A percentile compares a stretch with the other conserved stretches of the same genome.
These are phyloP conservation scores for Bombus superbus DNA, from an alignment of 1,140 invertebrate species.

Conservation along the genomic window DNA sequence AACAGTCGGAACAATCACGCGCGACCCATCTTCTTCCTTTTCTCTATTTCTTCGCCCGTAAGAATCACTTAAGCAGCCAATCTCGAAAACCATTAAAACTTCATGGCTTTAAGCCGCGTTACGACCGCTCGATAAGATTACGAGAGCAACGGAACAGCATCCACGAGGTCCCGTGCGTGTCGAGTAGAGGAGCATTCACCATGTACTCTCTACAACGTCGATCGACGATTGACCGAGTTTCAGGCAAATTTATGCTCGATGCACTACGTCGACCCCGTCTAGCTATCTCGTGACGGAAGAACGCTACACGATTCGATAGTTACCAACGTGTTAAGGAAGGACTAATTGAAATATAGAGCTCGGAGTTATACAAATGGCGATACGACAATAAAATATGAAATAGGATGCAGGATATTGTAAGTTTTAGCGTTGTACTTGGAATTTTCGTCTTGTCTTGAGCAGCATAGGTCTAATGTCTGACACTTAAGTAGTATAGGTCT, in stretches of 20 bases:
- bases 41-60: background rate
- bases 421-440: background rate
- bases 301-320: background rate
- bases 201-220: background rate
- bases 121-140: slow-evolving; percentile 19
- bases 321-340: background rate
- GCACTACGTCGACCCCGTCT: background rate
- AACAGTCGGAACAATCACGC: background rate
- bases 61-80: slow-evolving; percentile 15
- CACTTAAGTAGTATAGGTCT: slow-evolving; percentile 2
- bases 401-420: background rate
- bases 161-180: background rate
- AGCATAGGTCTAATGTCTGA: too few species aligned
- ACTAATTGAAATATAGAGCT: slow-evolving; percentile 15
- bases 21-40: background rate
- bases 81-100: slow-evolving; percentile 4
- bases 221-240: slow-evolving; percentile 19
- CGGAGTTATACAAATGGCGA: background rate
- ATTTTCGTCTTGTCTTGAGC: background rate
- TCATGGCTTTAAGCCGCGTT: background rate
- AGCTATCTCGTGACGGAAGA: background rate
- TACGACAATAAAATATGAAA: background rate
- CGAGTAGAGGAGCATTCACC: background rate
- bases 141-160: background rate
- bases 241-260: slow-evolving; percentile 8